phyloP scores from a whole-genome alignment of 2,797 vertebrate genomes.

The Oceanodroma leucorhoa region DNA sequence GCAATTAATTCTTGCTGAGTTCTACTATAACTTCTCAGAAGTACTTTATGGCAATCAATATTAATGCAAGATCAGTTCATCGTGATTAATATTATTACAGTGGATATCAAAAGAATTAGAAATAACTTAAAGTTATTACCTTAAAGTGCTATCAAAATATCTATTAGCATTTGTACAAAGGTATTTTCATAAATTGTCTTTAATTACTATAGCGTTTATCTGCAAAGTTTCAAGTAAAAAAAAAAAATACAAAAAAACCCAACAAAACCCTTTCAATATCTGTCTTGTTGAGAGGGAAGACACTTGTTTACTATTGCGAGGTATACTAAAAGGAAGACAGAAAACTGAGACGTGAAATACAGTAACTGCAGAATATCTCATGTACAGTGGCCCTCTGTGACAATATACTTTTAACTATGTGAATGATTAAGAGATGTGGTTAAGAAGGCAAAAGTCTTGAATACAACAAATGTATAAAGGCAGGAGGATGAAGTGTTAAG shows the following conservation, averaged over 20 bases:
- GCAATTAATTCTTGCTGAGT: not conserved
- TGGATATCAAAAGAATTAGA: conserved; percentile 19
- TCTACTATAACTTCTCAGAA: not conserved
- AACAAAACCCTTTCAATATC: not conserved
- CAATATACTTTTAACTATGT: not conserved
- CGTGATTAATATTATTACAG: not conserved
- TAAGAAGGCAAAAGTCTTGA: not conserved
- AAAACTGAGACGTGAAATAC: not conserved
- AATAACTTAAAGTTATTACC: not conserved
- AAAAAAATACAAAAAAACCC: fast-evolving
- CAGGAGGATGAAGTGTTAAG: not conserved
- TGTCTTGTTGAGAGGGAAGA: not conserved
- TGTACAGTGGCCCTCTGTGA: not conserved
- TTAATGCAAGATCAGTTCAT: not conserved
- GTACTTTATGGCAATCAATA: not conserved
- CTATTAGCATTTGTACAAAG: not conserved
- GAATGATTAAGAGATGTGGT: not conserved
- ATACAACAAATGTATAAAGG: not conserved
- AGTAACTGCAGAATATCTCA: not conserved
- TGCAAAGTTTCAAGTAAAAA: not conserved
- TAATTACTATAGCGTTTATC: not conserved
- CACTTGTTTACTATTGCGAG: not conserved
- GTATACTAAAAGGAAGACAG: not conserved
- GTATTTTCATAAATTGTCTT: not conserved
- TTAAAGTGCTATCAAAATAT: not conserved